Evolutionary conservation across 2,888 invertebrate genomes (phyloP).

Genomic region (Cecidostiba fungosa): DNA sequence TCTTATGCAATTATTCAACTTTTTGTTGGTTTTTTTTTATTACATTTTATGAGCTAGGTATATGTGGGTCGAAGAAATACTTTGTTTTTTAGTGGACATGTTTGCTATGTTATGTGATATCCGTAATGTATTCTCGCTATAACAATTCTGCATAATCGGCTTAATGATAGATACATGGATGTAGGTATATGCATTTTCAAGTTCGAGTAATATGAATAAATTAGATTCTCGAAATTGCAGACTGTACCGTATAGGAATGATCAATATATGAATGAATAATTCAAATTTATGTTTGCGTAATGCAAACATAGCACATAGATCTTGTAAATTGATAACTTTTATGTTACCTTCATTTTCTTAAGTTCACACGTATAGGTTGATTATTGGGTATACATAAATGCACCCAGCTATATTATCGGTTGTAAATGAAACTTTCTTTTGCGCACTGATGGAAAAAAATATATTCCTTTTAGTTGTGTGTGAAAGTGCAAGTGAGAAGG

Average conservation of each 20-base stretch:
- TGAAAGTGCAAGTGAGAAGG: too few species aligned
- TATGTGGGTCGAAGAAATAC: neutral
- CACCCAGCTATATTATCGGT: too few species aligned
- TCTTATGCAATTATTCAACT: neutral
- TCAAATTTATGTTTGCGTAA: neutral
- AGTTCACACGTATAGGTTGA: neutral
- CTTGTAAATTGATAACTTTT: neutral
- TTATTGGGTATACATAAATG: too few species aligned
- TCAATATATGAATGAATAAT: neutral
- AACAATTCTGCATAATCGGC: neutral
- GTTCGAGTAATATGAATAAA: neutral
- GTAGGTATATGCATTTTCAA: neutral
- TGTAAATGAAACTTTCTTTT: too few species aligned
- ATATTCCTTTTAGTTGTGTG: too few species aligned
- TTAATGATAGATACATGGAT: neutral
- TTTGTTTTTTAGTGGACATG: neutral
- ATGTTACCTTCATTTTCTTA: too few species aligned
- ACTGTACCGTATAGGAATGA: neutral
- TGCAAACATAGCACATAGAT: neutral
- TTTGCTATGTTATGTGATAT: neutral
- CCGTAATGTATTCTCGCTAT: neutral
- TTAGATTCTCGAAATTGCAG: neutral
- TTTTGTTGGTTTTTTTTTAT: neutral
- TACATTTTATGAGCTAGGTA: neutral
- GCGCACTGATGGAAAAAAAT: too few species aligned